These are phyloP conservation scores for Argya squamiceps DNA, from an alignment of 2,797 vertebrate species.

Conservation along the genomic window DNA sequence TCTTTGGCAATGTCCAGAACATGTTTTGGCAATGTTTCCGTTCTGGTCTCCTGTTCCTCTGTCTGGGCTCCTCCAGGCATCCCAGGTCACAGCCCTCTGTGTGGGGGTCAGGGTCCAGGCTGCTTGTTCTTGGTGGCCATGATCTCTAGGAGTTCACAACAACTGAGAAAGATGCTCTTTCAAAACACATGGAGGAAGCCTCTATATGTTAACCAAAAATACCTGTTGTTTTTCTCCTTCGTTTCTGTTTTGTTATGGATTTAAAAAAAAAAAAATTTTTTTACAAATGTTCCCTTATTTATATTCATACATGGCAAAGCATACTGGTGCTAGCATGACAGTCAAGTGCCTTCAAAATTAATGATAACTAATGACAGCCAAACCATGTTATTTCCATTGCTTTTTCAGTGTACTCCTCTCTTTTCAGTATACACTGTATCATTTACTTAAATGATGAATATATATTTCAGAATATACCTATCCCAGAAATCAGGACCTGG, in stretches of 20 bases:
- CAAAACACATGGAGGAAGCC: neutral
- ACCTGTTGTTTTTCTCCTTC: neutral
- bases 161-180: neutral
- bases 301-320: neutral
- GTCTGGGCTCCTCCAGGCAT: neutral
- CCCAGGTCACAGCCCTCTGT: accelerated
- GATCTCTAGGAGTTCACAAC: neutral
- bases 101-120: accelerated
- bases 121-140: neutral
- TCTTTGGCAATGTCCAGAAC: neutral
- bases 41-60: neutral
- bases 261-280: neutral
- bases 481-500: neutral
- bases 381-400: neutral
- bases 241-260: neutral
- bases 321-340: neutral
- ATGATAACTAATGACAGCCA: neutral
- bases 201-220: neutral
- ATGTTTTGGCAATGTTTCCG: neutral
- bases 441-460: neutral
- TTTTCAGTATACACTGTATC: neutral
- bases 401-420: neutral
- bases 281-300: neutral
- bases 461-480: neutral
- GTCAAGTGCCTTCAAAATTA: neutral